Evolutionary conservation across 2,797 vertebrate genomes (phyloP), one percentile per base, ranked within the genome.

Genomic region (Gymnopithys bicolor): DNA sequence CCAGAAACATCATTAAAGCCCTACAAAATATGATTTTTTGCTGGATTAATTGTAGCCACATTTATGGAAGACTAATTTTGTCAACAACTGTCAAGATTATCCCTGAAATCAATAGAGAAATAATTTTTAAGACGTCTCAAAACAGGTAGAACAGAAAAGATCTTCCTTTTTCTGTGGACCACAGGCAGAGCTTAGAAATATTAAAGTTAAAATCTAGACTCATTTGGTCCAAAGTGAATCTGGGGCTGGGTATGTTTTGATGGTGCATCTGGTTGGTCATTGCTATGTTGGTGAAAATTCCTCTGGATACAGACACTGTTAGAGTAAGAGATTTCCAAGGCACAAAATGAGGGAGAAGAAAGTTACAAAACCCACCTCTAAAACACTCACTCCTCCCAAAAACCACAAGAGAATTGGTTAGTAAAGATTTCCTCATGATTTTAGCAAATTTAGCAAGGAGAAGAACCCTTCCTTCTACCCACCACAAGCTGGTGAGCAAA

Each of bases 241-340:
- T 49, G 28, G 25, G 9, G 10, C 55, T 75, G 37, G 32, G 19
- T 5, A 5, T 24, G 14, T 5, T 78, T 60, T 78, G 68, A 11
- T 23, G 19, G 17, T 23, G 24, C 27, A n/a, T 22, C 24, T 70
- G 51, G 5, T 5, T 63, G 52, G 19, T 56, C 58, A 24, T 32
- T 78, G 19, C 13, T 62, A 0, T 48, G 12, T 6, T 19, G 25
- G 4, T 79, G 52, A 71, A 53, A 59, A 77, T 48, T 62, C 30
- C 24, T 24, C 33, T 37, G 41, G 5, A 19, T 35, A 28, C 4
- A 3, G n/a, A 10, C 0, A 0, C 2, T 13, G 7, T 13, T 45
- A 33, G 33, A 68, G 9, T 10, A 60, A 69, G 73, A 49, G 82
- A n/a, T n/a, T 55, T 85, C 19, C 63, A 74, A 89, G n/a, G 6